These are phyloP conservation scores for Stenopsyche tienmushanensis DNA, from an alignment of 1,140 invertebrate species.

Conservation along the genomic window DNA sequence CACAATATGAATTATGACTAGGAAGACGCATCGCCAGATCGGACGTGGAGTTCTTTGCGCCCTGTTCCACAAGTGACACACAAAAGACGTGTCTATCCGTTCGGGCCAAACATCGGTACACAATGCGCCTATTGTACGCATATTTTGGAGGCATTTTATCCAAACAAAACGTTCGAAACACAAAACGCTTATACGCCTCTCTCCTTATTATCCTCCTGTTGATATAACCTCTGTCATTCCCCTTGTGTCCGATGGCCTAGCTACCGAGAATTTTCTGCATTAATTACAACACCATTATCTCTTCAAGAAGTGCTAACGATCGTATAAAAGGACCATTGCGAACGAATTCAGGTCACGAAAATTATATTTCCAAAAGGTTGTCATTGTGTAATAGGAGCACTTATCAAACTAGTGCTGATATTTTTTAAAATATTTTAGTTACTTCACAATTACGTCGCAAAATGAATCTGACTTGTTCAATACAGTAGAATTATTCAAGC, in stretches of 20 bases:
- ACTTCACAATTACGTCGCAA: no score
- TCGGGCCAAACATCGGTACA: neutral
- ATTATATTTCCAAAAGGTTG: no score
- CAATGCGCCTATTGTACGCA: constrained; percentile 15
- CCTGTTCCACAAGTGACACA: neutral
- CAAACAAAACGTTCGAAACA: constrained; percentile 7
- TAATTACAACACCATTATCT: neutral
- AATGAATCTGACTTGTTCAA: no score
- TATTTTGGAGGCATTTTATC: constrained; percentile 7
- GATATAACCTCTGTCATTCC: neutral
- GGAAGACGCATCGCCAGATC: neutral
- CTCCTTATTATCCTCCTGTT: neutral
- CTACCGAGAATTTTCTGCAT: constrained; percentile 3
- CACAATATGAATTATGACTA: neutral
- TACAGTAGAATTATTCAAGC: no score
- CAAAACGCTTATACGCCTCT: neutral
- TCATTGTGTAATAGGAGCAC: no score
- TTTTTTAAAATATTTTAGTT: no score
- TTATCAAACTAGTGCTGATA: no score
- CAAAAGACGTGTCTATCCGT: constrained; percentile 25
- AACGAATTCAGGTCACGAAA: no score
- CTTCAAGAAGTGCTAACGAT: neutral
- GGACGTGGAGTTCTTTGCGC: neutral
- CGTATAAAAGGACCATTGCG: neutral
- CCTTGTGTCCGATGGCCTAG: neutral